These are phyloP conservation scores for Nothoprocta perdicaria DNA, from an alignment of 2,113 vertebrate genomes.

Conservation along the genomic window DNA sequence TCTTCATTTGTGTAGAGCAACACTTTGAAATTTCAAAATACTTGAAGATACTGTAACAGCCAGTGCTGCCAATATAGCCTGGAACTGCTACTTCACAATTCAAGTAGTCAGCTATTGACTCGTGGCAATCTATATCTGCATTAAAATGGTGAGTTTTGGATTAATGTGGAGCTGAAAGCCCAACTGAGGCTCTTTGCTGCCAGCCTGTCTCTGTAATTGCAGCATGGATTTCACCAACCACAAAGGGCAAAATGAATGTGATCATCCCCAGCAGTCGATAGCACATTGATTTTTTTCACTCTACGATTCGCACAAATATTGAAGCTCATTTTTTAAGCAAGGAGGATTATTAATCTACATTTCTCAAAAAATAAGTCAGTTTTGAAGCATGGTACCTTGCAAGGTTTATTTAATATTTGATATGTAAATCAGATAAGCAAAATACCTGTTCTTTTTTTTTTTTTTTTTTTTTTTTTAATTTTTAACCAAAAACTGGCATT, in stretches of 20 bases:
- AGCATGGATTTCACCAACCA: slow-evolving; percentile 88
- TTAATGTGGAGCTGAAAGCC: slow-evolving; percentile 88
- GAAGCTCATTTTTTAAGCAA: slow-evolving; percentile 83
- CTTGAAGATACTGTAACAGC: slow-evolving; percentile 74
- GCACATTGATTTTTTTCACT: slow-evolving; percentile 83
- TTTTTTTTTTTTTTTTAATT: not conserved
- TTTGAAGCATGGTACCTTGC: slow-evolving; percentile 51
- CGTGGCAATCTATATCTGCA: slow-evolving; percentile 86
- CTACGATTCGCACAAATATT: slow-evolving; percentile 83
- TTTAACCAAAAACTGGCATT: slow-evolving; percentile 31
- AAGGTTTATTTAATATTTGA: slow-evolving; percentile 55
- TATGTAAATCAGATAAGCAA: slow-evolving; percentile 43
- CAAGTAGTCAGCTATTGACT: slow-evolving; percentile 86
- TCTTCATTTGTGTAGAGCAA: slow-evolving; percentile 61
- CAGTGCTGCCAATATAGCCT: slow-evolving; percentile 71
- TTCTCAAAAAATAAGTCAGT: slow-evolving; percentile 72
- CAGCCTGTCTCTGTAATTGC: slow-evolving; percentile 86
- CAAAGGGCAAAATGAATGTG: slow-evolving; percentile 87
- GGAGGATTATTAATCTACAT: slow-evolving; percentile 80
- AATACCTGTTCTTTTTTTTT: not conserved
- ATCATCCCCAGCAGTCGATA: slow-evolving; percentile 83
- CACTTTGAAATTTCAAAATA: slow-evolving; percentile 77
- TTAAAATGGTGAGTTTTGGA: slow-evolving; percentile 86
- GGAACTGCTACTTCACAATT: slow-evolving; percentile 81
- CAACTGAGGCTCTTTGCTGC: slow-evolving; percentile 84